Evolutionary conservation across 1,140 invertebrate genomes (phyloP).

Genomic region (Zeugodacus cucurbitae): DNA sequence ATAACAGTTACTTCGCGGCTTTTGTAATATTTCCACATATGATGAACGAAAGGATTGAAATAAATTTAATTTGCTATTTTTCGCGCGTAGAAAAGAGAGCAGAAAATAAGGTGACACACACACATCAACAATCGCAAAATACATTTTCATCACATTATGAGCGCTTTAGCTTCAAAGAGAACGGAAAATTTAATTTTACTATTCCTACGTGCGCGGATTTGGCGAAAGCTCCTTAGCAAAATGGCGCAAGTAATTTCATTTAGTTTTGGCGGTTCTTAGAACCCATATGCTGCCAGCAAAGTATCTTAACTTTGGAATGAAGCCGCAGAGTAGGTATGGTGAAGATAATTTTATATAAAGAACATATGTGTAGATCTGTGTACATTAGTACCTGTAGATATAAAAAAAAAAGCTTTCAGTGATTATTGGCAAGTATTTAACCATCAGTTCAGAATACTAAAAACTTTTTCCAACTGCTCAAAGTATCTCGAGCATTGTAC

Average conservation of each 20-base stretch:
- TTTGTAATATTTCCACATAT: not conserved
- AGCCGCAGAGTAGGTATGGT: not conserved
- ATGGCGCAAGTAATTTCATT: not conserved
- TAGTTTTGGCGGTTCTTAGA: not conserved
- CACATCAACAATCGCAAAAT: not conserved
- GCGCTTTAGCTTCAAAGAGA: too few species aligned
- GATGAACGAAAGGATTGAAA: not conserved
- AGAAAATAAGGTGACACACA: not conserved
- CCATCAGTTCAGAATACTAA: too few species aligned
- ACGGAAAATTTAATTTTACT: constrained; percentile 19
- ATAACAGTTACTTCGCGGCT: not conserved
- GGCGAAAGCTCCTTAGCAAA: not conserved
- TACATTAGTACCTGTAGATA: too few species aligned
- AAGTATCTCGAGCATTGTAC: too few species aligned
- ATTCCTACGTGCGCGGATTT: not conserved
- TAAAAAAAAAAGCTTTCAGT: too few species aligned
- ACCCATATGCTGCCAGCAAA: not conserved
- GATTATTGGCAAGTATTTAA: too few species aligned
- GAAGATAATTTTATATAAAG: too few species aligned
- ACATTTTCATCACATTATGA: not conserved
- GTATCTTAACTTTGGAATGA: not conserved
- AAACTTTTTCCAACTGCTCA: too few species aligned
- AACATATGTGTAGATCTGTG: too few species aligned
- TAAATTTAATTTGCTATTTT: not conserved
- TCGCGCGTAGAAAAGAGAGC: not conserved